A percentile compares a stretch with the other conserved stretches of the same genome.
phyloP scores from a whole-genome alignment of 2,113 vertebrate species.

The Dunckerocampus dactyliophorus region DNA sequence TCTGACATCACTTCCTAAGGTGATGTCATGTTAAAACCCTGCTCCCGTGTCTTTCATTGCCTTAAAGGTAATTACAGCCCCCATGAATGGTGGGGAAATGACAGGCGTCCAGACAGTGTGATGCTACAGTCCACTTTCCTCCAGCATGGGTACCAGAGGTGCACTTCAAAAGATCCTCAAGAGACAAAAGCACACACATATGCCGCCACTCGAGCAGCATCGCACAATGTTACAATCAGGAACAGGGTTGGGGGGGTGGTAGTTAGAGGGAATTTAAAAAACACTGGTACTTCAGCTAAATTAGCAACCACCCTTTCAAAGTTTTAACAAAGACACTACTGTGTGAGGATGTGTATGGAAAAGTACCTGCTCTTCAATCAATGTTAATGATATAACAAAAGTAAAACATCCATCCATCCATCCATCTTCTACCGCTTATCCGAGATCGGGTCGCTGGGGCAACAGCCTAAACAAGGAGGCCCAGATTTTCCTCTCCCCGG shows the following conservation, averaged over 20 bases:
- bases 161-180: constrained; percentile 42
- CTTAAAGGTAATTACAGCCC: constrained; percentile 60
- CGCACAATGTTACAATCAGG: constrained; percentile 22
- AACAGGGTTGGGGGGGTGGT: constrained; percentile 48
- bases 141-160: constrained; percentile 25
- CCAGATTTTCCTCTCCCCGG: too few species aligned
- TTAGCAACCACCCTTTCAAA: neutral
- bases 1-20: constrained; percentile 23
- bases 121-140: constrained; percentile 38
- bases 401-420: too few species aligned
- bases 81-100: constrained; percentile 57
- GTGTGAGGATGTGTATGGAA: neutral
- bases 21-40: constrained; percentile 18
- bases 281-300: constrained; percentile 10
- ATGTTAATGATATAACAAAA: too few species aligned
- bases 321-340: constrained; percentile 2
- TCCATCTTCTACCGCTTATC: too few species aligned
- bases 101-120: constrained; percentile 49
- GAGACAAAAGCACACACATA: constrained; percentile 37
- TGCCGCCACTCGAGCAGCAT: constrained; percentile 12
- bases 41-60: constrained; percentile 48
- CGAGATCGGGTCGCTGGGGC: too few species aligned
- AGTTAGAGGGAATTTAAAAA: constrained; percentile 11
- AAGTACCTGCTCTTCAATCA: neutral
- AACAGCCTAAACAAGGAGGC: too few species aligned